Base-by-base conservation (phyloP, 2,888 invertebrate genomes). In the Trisateles emortualis region DNA sequence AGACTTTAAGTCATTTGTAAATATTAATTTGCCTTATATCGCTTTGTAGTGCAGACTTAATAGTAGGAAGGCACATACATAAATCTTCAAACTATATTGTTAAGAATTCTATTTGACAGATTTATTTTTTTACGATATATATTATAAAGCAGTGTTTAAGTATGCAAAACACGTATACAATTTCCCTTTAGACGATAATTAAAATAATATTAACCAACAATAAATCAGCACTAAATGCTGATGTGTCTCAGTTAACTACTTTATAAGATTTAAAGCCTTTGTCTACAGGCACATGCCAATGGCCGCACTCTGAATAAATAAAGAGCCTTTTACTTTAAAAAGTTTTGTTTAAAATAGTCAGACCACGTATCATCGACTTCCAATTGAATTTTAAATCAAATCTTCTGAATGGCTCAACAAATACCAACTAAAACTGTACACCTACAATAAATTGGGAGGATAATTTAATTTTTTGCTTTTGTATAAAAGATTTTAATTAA, bases 331-430 rank as follows among this genome's bases (percentile, higher is more conserved):
- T 40, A 14, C n/a, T 22, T 13, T 36, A 50, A 40, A 49, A 26
- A 29, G 19, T 50, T 56, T 59, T 58, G 33, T 54, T 65, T 17
- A 55, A 57, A 73, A 59, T 63, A 71, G 71, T 74, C 81, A 24
- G 24, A 17, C 14, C 46, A 83, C 80, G 81, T 78, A 71, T 63
- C 63, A 66, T 74, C 62, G 63, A 56, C 54, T 56, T 44, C 63
- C 79, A 75, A 81, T 80, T 74, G 78, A 83, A 84, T 83, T 74
- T 79, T 71, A 74, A 81, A 76, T 74, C 61, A 54, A 59, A 66
- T 14, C 16, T 19, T 22, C 33, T 19, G 54, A 47, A 30, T 39
- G 16, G 11, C 24, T 46, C 50, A 41, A 24, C 32, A 11, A 42
- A 33, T 26, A 45, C 13, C 41, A 41, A 41, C 3, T 26, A 5